phyloP scores from a whole-genome alignment of 2,888 invertebrate species.

The Parasteatoda lunata region DNA sequence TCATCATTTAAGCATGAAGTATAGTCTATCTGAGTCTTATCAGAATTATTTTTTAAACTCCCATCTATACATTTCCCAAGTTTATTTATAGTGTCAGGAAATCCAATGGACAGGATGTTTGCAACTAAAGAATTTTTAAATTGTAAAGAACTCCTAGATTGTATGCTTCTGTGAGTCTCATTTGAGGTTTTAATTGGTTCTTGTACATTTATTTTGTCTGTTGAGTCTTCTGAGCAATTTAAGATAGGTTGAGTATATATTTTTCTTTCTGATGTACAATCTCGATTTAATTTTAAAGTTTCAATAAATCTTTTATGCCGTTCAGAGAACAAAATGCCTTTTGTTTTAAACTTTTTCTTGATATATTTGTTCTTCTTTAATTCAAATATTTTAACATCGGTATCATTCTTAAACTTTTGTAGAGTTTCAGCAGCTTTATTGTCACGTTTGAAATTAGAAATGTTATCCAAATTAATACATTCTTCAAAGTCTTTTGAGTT shows the following conservation, averaged over 20 bases:
- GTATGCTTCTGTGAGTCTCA: constrained; percentile 8
- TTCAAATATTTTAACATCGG: not conserved
- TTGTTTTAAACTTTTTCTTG: constrained; percentile 46
- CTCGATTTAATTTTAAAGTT: constrained; percentile 42
- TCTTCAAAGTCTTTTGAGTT: constrained; percentile 42
- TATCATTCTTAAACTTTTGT: not conserved
- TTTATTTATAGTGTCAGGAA: not conserved
- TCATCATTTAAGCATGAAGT: no score
- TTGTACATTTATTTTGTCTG: not conserved
- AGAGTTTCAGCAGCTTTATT: not conserved
- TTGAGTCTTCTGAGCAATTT: constrained; percentile 20
- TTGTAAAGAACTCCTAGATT: constrained; percentile 9
- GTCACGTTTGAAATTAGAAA: constrained; percentile 39
- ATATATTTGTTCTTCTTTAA: constrained; percentile 9
- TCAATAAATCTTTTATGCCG: constrained; percentile 50
- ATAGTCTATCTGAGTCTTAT: not conserved
- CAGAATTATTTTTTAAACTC: not conserved
- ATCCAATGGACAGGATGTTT: not conserved
- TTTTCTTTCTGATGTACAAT: constrained; percentile 48
- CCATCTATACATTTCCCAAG: not conserved
- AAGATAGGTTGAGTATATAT: constrained; percentile 48
- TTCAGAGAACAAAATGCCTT: constrained; percentile 30
- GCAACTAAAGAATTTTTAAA: not conserved
- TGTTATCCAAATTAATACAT: constrained; percentile 49
- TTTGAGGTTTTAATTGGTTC: constrained; percentile 28